Base-by-base conservation (phyloP, 2,888 invertebrate genomes). In the Elmis aenea region DNA sequence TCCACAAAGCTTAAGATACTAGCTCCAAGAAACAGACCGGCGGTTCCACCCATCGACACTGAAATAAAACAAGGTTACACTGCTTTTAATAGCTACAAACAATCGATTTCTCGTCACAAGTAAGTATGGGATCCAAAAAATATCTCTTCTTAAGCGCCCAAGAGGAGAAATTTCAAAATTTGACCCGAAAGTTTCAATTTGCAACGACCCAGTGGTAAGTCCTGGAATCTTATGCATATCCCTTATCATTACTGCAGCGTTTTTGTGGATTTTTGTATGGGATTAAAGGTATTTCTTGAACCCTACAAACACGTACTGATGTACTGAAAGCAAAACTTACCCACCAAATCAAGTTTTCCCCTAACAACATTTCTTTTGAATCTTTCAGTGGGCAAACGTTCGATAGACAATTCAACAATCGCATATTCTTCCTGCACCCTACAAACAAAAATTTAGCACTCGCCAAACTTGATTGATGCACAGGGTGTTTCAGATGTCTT, bases 311-410 rank as follows among this genome's bases (percentile, higher is more conserved):
- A n/a, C n/a, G n/a, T n/a, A n/a, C n/a, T n/a, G n/a, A n/a, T n/a
- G n/a, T n/a, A n/a, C n/a, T n/a, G n/a, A n/a, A n/a, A n/a, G n/a
- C n/a, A n/a, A n/a, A n/a, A 18, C 74, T 66, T 61, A 82, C 83
- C 83, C 9, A 82, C 74, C 45, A 84, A 65, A 62, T 84, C 84
- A 48, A 85, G 58, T 42, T 73, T 67, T 8, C 76, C 79, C 48
- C 76, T 73, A 1, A 81, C 70, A 6, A 83, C 74, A 33, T 77
- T 79, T 39, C 85, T 73, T 42, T 75, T 73, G 54, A 77, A 83
- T 11, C 83, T 69, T 42, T 83, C 79, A 8, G 76, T 79, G 0
- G 87, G 86, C 30, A 84, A 62, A 38, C 76, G 72, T 3, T 80
- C 73, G 14, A 86, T 60, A 5, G 74, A 73, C 27, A 86, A 70